Conservation (phyloP, 2,113 vertebrate species). For the Corydoras sp. region DNA sequence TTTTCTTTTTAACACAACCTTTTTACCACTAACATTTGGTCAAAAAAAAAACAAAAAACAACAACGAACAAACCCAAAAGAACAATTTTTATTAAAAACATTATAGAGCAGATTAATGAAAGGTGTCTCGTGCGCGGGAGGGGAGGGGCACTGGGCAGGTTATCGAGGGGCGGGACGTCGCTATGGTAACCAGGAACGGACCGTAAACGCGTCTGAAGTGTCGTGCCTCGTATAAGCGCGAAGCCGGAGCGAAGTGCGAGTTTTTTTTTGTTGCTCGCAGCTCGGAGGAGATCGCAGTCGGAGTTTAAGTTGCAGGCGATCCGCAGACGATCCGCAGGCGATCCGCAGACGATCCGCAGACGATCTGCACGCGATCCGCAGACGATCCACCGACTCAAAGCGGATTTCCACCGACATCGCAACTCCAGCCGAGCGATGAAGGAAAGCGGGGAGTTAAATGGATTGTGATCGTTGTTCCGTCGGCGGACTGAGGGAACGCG, state of each 20-base stretch:
- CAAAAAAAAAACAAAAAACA: too few relatives aligned
- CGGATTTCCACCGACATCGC: too few relatives aligned
- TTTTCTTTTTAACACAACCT: too few relatives aligned
- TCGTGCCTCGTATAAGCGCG: constrained; percentile 36
- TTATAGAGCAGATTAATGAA: too few relatives aligned
- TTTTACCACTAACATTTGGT: too few relatives aligned
- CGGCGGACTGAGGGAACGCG: too few relatives aligned
- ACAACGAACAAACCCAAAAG: too few relatives aligned
- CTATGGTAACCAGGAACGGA: constrained; percentile 39
- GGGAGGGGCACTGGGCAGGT: neutral
- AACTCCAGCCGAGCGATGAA: too few relatives aligned
- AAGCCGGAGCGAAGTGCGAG: constrained; percentile 6
- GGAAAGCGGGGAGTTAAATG: too few relatives aligned
- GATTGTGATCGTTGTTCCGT: too few relatives aligned
- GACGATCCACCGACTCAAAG: neutral
- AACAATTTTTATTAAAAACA: too few relatives aligned
- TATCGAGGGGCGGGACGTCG: constrained; percentile 27
- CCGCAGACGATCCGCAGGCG: neutral
- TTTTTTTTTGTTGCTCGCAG: constrained; percentile 8
- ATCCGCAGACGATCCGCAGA: neutral
- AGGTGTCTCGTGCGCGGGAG: neutral
- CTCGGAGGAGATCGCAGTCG: neutral
- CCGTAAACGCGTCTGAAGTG: constrained; percentile 40
- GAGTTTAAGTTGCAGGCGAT: constrained; percentile 4
- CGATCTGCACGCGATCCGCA: neutral